Evolutionary conservation across 1,140 invertebrate genomes (phyloP).

Genomic region (Bombus turneri): DNA sequence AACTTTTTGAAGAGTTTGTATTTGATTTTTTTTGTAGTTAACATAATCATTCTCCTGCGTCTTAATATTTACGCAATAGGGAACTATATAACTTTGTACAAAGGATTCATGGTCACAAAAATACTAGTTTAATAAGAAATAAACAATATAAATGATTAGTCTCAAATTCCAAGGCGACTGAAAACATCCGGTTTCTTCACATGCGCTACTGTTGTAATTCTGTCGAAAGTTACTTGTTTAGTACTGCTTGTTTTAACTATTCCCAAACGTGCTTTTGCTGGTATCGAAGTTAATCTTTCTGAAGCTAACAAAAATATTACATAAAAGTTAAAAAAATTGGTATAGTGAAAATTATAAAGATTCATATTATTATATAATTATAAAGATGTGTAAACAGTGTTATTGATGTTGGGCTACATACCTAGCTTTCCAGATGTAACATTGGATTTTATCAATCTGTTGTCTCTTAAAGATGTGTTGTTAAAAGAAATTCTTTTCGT

Average conservation of each 20-base stretch:
- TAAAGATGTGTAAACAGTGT: slow-evolving; percentile 13
- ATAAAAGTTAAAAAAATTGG: slow-evolving; percentile 9
- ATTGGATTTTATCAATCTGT: slow-evolving; percentile 50
- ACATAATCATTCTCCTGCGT: slow-evolving; percentile 9
- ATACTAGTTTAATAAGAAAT: slow-evolving; percentile 7
- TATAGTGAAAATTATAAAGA: neutral
- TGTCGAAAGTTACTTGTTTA: slow-evolving; percentile 81
- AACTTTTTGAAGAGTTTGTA: slow-evolving; percentile 10
- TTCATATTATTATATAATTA: too few relatives aligned
- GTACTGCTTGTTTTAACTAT: slow-evolving; percentile 30
- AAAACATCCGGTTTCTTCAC: slow-evolving; percentile 78
- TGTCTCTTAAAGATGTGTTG: slow-evolving; percentile 35
- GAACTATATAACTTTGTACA: slow-evolving; percentile 61
- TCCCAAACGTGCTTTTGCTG: slow-evolving; percentile 80
- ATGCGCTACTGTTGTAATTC: slow-evolving; percentile 72
- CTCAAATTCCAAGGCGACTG: slow-evolving; percentile 79
- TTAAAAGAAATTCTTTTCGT: slow-evolving; percentile 67
- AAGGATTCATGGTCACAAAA: slow-evolving; percentile 36
- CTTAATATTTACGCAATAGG: slow-evolving; percentile 25
- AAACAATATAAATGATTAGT: slow-evolving; percentile 35
- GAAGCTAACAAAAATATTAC: slow-evolving; percentile 73
- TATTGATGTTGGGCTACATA: slow-evolving; percentile 46
- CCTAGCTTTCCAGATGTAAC: slow-evolving; percentile 75
- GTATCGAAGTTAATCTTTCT: slow-evolving; percentile 70
- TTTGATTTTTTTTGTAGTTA: slow-evolving; percentile 11